Evolutionary conservation across 2,888 invertebrate species (phyloP).

Genomic region (Lapara coniferarum): DNA sequence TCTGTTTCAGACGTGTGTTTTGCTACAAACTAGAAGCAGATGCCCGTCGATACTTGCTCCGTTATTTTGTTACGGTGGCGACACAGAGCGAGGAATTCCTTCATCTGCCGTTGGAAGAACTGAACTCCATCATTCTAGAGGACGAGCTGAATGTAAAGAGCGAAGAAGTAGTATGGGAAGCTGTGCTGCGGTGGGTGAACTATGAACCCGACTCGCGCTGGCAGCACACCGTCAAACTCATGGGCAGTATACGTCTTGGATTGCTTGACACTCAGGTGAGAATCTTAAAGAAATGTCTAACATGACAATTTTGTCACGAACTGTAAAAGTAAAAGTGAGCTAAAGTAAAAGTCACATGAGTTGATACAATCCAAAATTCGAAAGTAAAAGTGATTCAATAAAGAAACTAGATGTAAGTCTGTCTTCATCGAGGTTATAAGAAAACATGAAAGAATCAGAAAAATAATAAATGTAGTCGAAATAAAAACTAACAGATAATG

Average conservation of each 20-base stretch:
- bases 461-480: too few relatives aligned
- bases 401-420: too few relatives aligned
- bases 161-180: conserved; percentile 94
- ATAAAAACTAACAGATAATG: too few relatives aligned
- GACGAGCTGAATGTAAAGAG: conserved; percentile 94
- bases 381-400: too few relatives aligned
- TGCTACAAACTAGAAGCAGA: conserved; percentile 88
- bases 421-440: too few relatives aligned
- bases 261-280: conserved; percentile 90
- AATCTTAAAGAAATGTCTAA: conserved; percentile 8
- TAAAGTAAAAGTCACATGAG: too few relatives aligned
- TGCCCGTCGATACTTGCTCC: conserved; percentile 88
- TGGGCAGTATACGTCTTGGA: conserved; percentile 91
- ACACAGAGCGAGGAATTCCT: conserved; percentile 89
- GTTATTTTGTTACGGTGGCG: conserved; percentile 90
- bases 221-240: conserved; percentile 89
- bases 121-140: conserved; percentile 89
- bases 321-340: too few relatives aligned
- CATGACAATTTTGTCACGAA: too few relatives aligned
- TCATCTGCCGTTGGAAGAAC: conserved; percentile 87
- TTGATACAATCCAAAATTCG: too few relatives aligned
- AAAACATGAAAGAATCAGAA: too few relatives aligned
- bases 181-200: conserved; percentile 94
- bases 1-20: conserved; percentile 84
- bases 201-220: conserved; percentile 88